A percentile compares a stretch with the other conserved stretches of the same genome.
These are phyloP conservation scores for Scrobipalpa atriplicella DNA, from an alignment of 2,888 invertebrate species.

Conservation along the genomic window DNA sequence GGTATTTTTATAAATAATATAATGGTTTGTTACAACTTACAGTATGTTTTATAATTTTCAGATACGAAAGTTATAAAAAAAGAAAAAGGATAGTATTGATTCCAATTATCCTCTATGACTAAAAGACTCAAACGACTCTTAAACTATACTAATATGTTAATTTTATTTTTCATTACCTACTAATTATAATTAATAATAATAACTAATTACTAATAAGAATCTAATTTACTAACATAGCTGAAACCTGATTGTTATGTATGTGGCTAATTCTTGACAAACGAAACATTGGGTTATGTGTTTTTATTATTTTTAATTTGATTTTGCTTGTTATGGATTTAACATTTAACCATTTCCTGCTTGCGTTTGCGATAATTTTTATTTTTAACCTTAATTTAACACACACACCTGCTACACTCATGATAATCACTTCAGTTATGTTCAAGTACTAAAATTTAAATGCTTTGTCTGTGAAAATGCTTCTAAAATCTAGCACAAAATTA, in stretches of 20 bases:
- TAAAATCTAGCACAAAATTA: not conserved
- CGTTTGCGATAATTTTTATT: conserved; percentile 28
- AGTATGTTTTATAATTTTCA: conserved; percentile 11
- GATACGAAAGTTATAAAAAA: not conserved
- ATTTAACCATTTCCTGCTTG: conserved; percentile 25
- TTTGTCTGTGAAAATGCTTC: no score
- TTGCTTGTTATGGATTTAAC: conserved; percentile 9
- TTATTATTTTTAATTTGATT: conserved; percentile 11
- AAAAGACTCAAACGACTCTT: not conserved
- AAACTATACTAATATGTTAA: conserved; percentile 1
- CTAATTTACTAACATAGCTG: conserved; percentile 65
- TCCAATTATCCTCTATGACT: not conserved
- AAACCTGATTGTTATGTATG: conserved; percentile 77
- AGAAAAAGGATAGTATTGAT: conserved; percentile 7
- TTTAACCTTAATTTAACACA: conserved; percentile 29
- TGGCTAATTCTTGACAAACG: conserved; percentile 78
- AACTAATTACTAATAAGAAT: conserved; percentile 15
- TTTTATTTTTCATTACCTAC: not conserved
- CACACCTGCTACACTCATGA: conserved; percentile 65
- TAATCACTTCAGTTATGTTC: conserved; percentile 79
- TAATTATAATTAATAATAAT: not conserved
- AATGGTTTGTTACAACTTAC: not conserved
- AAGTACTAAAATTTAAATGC: conserved; percentile 41
- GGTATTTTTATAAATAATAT: no score
- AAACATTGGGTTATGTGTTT: conserved; percentile 42